Conservation (phyloP, 2,888 invertebrate genomes). For the Loripinus fragilis region DNA sequence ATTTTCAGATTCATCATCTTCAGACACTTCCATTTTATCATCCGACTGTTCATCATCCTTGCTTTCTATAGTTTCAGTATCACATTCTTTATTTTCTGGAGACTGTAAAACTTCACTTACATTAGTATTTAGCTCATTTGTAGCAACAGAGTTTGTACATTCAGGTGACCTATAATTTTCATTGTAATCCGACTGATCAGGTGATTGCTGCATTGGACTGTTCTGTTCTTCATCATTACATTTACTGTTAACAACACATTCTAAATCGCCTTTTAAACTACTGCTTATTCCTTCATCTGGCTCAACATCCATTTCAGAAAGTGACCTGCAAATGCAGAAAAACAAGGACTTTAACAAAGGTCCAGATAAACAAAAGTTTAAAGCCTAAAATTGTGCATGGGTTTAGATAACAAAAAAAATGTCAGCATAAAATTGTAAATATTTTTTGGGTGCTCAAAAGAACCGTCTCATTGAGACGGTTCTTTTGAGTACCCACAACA, state of each 20-base stretch:
- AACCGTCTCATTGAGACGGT: no score
- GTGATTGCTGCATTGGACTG: slow-evolving; percentile 53
- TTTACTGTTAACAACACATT: slow-evolving; percentile 7
- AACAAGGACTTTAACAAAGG: no score
- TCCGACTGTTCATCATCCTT: slow-evolving; percentile 10
- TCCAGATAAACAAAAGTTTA: no score
- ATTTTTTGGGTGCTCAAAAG: no score
- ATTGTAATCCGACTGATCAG: slow-evolving; percentile 38
- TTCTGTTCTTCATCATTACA: slow-evolving; percentile 12
- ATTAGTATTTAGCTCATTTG: background rate
- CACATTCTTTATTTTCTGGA: background rate
- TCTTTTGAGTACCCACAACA: no score
- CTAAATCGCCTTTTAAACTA: background rate
- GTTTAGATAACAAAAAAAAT: no score
- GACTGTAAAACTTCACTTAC: background rate
- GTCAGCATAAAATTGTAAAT: no score
- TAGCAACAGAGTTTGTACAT: background rate
- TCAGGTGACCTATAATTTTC: slow-evolving; percentile 23
- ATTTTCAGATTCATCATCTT: background rate
- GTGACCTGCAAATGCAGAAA: no score
- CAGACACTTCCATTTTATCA: background rate
- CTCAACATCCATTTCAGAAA: slow-evolving; percentile 7
- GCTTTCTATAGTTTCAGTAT: slow-evolving; percentile 4
- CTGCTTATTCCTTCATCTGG: background rate
- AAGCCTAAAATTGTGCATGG: no score